These are phyloP conservation scores for Lithodes maja DNA, from an alignment of 2,888 invertebrate genomes.

Conservation along the genomic window DNA sequence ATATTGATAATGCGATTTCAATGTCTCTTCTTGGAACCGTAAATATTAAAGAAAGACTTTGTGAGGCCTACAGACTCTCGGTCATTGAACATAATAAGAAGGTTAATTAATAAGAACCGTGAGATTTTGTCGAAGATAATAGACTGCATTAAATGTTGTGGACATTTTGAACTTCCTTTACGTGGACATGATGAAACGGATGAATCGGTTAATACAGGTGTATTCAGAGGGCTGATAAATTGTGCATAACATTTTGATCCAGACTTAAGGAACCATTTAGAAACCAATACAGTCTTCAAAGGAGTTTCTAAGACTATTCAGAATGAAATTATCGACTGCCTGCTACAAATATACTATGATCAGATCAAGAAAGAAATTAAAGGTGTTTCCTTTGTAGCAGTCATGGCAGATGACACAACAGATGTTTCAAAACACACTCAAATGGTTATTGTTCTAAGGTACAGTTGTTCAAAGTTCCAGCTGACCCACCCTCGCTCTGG, in stretches of 20 bases:
- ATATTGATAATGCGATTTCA: constrained; percentile 38
- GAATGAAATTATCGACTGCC: constrained; percentile 73
- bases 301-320: constrained; percentile 73
- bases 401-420: constrained; percentile 73
- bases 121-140: constrained; percentile 69
- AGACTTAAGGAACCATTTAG: constrained; percentile 72
- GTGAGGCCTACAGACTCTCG: no score
- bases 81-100: no score
- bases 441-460: constrained; percentile 72
- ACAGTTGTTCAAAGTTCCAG: no score
- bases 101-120: neutral
- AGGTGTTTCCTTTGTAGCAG: constrained; percentile 70
- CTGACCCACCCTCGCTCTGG: no score
- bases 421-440: constrained; percentile 72
- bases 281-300: constrained; percentile 72
- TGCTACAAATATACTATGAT: constrained; percentile 72
- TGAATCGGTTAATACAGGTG: constrained; percentile 71
- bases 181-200: constrained; percentile 72
- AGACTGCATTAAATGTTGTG: constrained; percentile 73
- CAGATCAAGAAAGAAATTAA: constrained; percentile 72
- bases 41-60: neutral
- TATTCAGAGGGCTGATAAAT: constrained; percentile 73
- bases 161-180: constrained; percentile 73
- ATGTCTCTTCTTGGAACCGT: neutral
- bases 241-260: constrained; percentile 72